A percentile compares a stretch with the other conserved stretches of the same genome.
These are phyloP conservation scores for Polietes domitor DNA, from an alignment of 2,888 invertebrate species.

Conservation along the genomic window DNA sequence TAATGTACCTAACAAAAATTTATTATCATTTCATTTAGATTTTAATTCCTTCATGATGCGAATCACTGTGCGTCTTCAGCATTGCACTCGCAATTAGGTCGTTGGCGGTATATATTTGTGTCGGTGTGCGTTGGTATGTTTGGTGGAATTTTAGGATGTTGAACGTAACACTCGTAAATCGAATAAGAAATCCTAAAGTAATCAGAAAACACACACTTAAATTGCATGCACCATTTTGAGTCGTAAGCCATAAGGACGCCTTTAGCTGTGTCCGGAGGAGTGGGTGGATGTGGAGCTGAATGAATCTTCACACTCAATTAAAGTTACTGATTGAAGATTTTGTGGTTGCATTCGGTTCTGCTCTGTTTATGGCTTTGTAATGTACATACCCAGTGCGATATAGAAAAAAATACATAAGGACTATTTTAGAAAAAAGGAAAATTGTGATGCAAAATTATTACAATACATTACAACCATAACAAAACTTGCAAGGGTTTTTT, in stretches of 20 bases:
- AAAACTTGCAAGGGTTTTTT: too few species aligned
- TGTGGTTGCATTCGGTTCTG: constrained; percentile 38
- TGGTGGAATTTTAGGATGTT: neutral
- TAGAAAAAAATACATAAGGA: too few species aligned
- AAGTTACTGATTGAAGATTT: constrained; percentile 41
- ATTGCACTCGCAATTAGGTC: too few species aligned
- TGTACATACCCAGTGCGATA: neutral
- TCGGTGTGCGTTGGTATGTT: neutral
- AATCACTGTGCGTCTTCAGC: too few species aligned
- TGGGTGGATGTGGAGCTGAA: neutral
- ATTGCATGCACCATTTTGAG: constrained; percentile 27
- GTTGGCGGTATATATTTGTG: too few species aligned
- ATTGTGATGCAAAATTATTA: too few species aligned
- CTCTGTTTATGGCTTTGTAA: neutral
- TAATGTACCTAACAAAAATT: too few species aligned
- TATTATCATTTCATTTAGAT: too few species aligned
- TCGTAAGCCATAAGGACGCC: neutral
- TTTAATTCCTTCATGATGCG: too few species aligned
- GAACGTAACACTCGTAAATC: constrained; percentile 19
- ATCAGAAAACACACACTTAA: constrained; percentile 24
- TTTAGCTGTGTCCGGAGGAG: neutral
- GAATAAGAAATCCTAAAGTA: constrained; percentile 33
- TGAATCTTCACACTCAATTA: constrained; percentile 46
- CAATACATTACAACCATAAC: too few species aligned
- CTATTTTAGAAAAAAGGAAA: too few species aligned